Base-by-base conservation (phyloP, 1,140 invertebrate species). In the Leptopilina boulardi region DNA sequence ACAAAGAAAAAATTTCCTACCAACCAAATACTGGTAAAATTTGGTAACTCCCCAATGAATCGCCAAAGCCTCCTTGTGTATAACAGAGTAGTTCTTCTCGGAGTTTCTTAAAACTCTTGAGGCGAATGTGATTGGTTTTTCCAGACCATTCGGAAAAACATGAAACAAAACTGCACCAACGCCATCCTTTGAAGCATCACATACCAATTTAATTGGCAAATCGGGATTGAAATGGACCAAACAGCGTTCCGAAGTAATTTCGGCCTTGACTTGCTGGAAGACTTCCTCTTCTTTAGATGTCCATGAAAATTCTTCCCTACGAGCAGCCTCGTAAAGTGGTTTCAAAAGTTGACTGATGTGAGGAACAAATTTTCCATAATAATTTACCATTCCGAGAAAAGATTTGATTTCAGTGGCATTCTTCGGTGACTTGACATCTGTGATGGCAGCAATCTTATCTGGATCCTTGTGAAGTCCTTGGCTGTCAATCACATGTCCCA, bases 51-150 rank as follows among this genome's bases (percentile, higher is more conserved):
- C 89, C 85, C 85, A 93, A 26, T 92, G 82, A 70, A 94, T 88
- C 0, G 88, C 87, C 38, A 93, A 83, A 15, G 89, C 90, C 84
- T 94, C 92, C 77, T 90, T 92, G 47, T 94, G 89, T 21, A 92
- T 90, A 59, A 92, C 91, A 3, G 88, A 81, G 80, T 93, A 93
- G 79, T 90, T 92, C 47, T 78, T 82, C 80, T 83, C 90, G 3
- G 91, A 77, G 38, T 82, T 70, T 34, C 74, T 81, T 21, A 93
- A 79, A 6, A 83, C 86, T 72, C 87, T 78, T 0, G 92, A 92
- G 10, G 87, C 88, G 82, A 86, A 92, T 73, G 80, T 77, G 72
- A 93, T 87, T 1, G 88, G 89, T 71, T 76, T 90, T 80, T 11
- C 74, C 42, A 47, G 80, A 59, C 78, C 85, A 71, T 82, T 79